Base-by-base conservation (phyloP, 2,113 vertebrate species). In the Hydrolagus affinis region DNA sequence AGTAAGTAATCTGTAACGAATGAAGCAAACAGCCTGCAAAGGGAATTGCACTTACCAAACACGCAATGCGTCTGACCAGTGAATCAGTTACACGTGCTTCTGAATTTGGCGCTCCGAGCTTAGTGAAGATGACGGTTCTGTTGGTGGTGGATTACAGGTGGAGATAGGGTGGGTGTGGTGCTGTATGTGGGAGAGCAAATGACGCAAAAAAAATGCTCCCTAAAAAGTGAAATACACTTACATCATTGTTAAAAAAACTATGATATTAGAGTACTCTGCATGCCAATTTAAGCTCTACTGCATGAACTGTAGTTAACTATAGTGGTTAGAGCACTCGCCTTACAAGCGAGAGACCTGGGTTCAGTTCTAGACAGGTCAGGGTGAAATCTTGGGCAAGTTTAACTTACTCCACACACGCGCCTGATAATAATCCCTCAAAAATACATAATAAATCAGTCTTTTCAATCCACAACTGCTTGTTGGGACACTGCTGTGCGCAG, bases 131-230 rank as follows among this genome's bases (percentile, higher is more conserved):
- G 76, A 62, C 28, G 23, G n/a, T 80, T 11, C 57, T 25, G 12
- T 62, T 28, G 28, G 25, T 28, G 59, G 8, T 83, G 60, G 28
- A 44, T 44, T 44, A 44, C 44, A 44, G 44, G 11, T 14, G 23
- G 19, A 68, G 60, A 83, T 83, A 83, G 14, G 3, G 21, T 66
- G 78, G 78, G 78, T 83, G 78, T 66, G 12, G 21, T 30, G 17
- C 28, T 83, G 59, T 32, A 15, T 15, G 15, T 66, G 60, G 23
- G 30, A 19, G 25, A 4, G 78, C 60, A 30, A 64, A 83, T 30
- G n/a, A n/a, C 66, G 21, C n/a, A 66, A 17, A 11, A 21, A 44
- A 56, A 19, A 66, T 1, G 6, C 44, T 44, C 78, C 10, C 17
- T 10, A 66, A 9, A 28, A 2, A 21, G 73, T 21, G 32, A 7